These are phyloP conservation scores for Pelosia muscerda DNA, from an alignment of 2,888 invertebrate genomes.

Conservation along the genomic window DNA sequence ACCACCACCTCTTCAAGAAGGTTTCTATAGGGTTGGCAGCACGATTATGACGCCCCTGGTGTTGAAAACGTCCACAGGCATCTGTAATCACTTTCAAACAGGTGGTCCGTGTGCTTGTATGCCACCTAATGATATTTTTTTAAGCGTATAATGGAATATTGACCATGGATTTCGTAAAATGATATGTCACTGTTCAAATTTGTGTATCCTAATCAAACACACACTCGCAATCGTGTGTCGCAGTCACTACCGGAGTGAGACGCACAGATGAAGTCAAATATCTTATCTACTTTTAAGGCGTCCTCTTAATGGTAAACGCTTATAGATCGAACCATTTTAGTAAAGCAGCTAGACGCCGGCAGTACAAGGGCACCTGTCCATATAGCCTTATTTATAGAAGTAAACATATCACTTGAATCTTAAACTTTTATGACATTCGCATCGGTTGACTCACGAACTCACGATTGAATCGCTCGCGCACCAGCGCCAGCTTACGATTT, in stretches of 20 bases:
- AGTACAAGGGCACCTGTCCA: slow-evolving; percentile 63
- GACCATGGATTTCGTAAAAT: neutral
- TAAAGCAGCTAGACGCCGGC: slow-evolving; percentile 63
- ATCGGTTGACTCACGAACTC: slow-evolving; percentile 61
- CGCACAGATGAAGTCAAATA: neutral
- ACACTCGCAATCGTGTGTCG: neutral
- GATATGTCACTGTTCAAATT: neutral
- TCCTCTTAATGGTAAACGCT: slow-evolving; percentile 40
- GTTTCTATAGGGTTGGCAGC: no score
- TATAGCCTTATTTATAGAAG: slow-evolving; percentile 61
- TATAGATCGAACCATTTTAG: slow-evolving; percentile 65
- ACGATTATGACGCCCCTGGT: no score
- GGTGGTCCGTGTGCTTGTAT: no score
- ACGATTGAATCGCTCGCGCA: slow-evolving; percentile 50
- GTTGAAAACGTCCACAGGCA: no score
- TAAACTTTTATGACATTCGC: slow-evolving; percentile 58
- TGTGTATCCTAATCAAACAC: neutral
- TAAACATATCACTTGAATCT: slow-evolving; percentile 52
- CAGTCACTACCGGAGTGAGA: neutral
- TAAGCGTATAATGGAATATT: neutral
- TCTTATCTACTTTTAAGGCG: neutral
- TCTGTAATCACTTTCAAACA: no score
- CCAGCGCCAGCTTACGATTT: slow-evolving; percentile 49
- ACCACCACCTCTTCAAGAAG: no score
- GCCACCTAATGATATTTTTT: no score